Evolutionary conservation across 2,113 vertebrate genomes (phyloP).

Genomic region (Hippocampus zosterae): DNA sequence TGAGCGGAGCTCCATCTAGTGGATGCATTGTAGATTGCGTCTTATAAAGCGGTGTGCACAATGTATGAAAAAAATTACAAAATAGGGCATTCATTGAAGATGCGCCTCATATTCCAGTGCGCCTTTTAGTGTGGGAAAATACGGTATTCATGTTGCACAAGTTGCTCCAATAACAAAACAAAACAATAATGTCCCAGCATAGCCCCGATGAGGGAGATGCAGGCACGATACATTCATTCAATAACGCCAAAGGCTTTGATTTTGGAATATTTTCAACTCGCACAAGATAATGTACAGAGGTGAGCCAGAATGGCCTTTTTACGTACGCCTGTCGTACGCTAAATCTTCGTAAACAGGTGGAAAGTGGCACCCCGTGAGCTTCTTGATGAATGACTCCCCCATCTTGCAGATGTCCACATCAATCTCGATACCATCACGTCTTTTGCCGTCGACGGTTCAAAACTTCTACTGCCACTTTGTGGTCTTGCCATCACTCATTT

Average conservation of each 20-base stretch:
- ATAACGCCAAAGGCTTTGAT: slow-evolving; percentile 35
- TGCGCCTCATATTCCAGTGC: too few species aligned
- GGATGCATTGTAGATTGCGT: too few species aligned
- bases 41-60: too few species aligned
- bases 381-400: neutral
- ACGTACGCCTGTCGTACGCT: neutral
- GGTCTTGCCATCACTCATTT: neutral
- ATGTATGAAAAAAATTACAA: too few species aligned
- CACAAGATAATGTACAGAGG: slow-evolving; percentile 28
- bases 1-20: too few species aligned
- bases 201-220: slow-evolving; percentile 44
- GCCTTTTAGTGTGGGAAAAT: too few species aligned
- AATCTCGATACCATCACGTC: neutral
- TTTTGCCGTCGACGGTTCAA: neutral
- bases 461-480: neutral
- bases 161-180: slow-evolving; percentile 12
- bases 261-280: slow-evolving; percentile 34
- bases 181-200: slow-evolving; percentile 15
- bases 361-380: neutral
- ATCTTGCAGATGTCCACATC: neutral
- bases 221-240: slow-evolving; percentile 66
- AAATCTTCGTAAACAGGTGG: neutral
- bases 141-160: neutral
- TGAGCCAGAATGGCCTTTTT: neutral
- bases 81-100: too few species aligned